Evolutionary conservation across 2,888 invertebrate species (phyloP).

Genomic region (Lacanobia oleracea): DNA sequence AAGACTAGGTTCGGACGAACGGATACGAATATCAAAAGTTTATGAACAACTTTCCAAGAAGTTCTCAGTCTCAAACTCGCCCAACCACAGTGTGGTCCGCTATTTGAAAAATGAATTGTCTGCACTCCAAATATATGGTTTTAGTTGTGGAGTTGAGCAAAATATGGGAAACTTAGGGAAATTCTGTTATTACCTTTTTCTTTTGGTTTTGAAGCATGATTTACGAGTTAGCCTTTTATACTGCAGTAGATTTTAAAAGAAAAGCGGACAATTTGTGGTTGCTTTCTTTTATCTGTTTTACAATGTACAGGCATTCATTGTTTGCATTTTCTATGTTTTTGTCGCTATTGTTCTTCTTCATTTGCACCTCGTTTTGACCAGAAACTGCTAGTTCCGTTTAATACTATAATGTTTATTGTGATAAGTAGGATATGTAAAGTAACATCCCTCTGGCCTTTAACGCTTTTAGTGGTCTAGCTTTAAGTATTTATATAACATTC

Average conservation of each 20-base stretch:
- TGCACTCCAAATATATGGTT: slow-evolving; percentile 87
- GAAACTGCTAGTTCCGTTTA: background rate
- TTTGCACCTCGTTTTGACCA: background rate
- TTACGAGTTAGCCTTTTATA: slow-evolving; percentile 42
- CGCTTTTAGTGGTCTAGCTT: background rate
- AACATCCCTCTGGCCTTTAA: background rate
- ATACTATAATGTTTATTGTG: background rate
- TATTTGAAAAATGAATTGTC: slow-evolving; percentile 90
- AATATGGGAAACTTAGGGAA: slow-evolving; percentile 77
- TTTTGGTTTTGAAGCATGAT: slow-evolving; percentile 47
- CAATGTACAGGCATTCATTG: slow-evolving; percentile 5
- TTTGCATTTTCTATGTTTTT: background rate
- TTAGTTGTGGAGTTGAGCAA: slow-evolving; percentile 79
- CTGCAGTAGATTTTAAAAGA: slow-evolving; percentile 26
- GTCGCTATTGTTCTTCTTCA: background rate
- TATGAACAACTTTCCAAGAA: slow-evolving; percentile 78
- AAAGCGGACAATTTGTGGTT: slow-evolving; percentile 14
- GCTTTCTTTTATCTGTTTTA: background rate
- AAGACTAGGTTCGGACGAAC: slow-evolving; percentile 75
- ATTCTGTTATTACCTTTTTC: slow-evolving; percentile 65
- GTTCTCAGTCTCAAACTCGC: slow-evolving; percentile 79
- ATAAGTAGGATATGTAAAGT: background rate
- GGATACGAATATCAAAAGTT: slow-evolving; percentile 86
- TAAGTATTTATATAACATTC: no score
- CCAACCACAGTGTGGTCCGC: slow-evolving; percentile 76